A percentile compares a stretch with the other conserved stretches of the same genome.
These are phyloP conservation scores for Notechis scutatus DNA, from an alignment of 2,113 vertebrate genomes.

Conservation along the genomic window DNA sequence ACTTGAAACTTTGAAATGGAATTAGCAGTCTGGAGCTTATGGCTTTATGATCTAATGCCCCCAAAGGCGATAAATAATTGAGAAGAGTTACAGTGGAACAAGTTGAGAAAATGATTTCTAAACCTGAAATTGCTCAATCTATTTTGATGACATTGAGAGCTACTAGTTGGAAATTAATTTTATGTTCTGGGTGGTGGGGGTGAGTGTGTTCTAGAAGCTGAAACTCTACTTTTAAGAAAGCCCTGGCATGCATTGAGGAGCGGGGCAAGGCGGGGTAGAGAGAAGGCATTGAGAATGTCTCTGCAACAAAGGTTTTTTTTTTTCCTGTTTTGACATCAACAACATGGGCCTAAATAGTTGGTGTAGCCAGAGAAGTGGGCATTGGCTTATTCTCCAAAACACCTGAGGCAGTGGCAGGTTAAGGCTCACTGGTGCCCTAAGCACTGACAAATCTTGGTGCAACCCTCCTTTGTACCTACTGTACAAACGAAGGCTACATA, in stretches of 20 bases:
- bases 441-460: too few relatives aligned
- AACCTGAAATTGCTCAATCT: constrained; percentile 1
- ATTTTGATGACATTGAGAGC: constrained; percentile 19
- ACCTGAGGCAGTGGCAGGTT: too few relatives aligned
- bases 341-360: neutral
- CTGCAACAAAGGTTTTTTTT: neutral
- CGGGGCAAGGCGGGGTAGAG: too few relatives aligned
- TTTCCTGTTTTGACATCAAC: neutral
- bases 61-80: constrained; percentile 28
- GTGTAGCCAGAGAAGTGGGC: neutral
- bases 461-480: too few relatives aligned
- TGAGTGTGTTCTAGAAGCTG: neutral
- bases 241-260: neutral
- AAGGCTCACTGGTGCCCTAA: too few relatives aligned
- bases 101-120: constrained; percentile 38
- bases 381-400: neutral
- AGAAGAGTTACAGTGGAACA: constrained; percentile 22
- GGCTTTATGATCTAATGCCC: constrained; percentile 32
- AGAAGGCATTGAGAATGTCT: neutral
- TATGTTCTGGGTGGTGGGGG: constrained; percentile 15
- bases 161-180: neutral
- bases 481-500: too few relatives aligned
- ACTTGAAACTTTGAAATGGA: constrained; percentile 23
- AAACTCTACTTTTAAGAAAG: neutral
- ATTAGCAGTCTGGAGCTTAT: constrained; percentile 39